A percentile compares a stretch with the other conserved stretches of the same genome.
Evolutionary conservation across 2,113 vertebrate genomes (phyloP).

Genomic region (Engraulis encrasicolus): DNA sequence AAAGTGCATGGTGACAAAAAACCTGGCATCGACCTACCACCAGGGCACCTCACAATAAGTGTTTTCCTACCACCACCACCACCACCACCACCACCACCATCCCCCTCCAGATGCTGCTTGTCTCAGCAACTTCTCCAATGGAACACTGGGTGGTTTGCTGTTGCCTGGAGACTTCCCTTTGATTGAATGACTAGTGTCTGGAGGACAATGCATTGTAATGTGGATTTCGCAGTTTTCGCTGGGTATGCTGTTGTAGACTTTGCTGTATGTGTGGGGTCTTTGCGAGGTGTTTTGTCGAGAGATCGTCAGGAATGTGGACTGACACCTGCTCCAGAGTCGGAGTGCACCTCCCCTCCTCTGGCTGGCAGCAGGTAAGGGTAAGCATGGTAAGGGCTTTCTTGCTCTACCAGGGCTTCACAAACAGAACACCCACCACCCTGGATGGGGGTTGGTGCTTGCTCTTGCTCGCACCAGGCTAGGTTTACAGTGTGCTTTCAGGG

Average conservation of each 20-base stretch:
- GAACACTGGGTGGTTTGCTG: neutral
- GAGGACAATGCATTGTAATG: constrained; percentile 42
- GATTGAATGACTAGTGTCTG: constrained; percentile 30
- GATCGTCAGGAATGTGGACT: constrained; percentile 62
- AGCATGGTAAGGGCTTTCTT: constrained; percentile 42
- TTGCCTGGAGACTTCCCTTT: constrained; percentile 37
- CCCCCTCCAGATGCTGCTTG: neutral
- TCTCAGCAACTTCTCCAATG: neutral
- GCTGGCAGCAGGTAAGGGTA: constrained; percentile 25
- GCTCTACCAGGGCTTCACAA: neutral
- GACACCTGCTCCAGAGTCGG: constrained; percentile 59
- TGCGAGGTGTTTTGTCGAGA: constrained; percentile 64
- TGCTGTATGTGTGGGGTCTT: constrained; percentile 56
- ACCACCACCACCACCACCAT: too few relatives aligned
- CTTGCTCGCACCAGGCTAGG: constrained; percentile 54
- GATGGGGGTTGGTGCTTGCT: constrained; percentile 38
- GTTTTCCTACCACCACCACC: too few relatives aligned
- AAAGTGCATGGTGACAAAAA: constrained; percentile 8
- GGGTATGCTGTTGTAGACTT: constrained; percentile 62
- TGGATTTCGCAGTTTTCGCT: too few relatives aligned
- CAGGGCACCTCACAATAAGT: neutral
- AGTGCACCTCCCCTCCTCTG: neutral
- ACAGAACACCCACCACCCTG: neutral
- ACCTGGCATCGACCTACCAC: neutral
- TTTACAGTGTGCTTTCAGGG: constrained; percentile 58